phyloP scores from a whole-genome alignment of 2,888 invertebrate species.

The Kuschelorhynchus macadamiae region DNA sequence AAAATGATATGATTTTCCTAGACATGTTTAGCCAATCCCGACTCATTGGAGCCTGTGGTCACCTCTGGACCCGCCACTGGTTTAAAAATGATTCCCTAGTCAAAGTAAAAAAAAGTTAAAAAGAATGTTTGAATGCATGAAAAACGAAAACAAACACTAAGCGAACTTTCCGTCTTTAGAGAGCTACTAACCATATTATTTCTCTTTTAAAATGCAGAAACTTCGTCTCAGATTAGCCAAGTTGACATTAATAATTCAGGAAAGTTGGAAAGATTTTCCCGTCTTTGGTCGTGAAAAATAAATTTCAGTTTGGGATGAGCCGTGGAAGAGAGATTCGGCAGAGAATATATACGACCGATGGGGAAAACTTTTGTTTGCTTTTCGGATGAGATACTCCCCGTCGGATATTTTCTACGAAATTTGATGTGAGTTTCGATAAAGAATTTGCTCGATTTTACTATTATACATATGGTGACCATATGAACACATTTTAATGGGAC shows the following conservation, averaged over 20 bases:
- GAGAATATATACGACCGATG: slow-evolving; percentile 35
- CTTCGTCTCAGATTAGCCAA: slow-evolving; percentile 60
- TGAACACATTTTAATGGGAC: no score
- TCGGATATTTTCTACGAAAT: no score
- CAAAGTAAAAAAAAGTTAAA: neutral
- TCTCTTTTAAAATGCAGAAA: slow-evolving; percentile 53
- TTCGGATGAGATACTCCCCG: slow-evolving; percentile 16
- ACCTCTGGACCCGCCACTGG: neutral
- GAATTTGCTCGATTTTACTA: no score
- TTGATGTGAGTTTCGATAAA: no score
- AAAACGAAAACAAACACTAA: slow-evolving; percentile 13
- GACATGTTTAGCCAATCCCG: no score
- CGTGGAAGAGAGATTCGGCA: slow-evolving; percentile 36
- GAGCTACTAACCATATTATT: slow-evolving; percentile 48
- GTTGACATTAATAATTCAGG: slow-evolving; percentile 63
- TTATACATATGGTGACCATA: no score
- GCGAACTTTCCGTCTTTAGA: slow-evolving; percentile 28
- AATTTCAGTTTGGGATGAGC: slow-evolving; percentile 39
- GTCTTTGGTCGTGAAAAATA: slow-evolving; percentile 47
- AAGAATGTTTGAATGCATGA: neutral
- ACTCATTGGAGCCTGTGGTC: no score
- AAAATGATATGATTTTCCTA: no score
- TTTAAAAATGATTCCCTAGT: slow-evolving; percentile 1
- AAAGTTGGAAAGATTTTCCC: slow-evolving; percentile 56
- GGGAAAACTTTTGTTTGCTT: slow-evolving; percentile 41